Conservation (phyloP, 2,113 vertebrate species). For the Podilymbus podiceps region DNA sequence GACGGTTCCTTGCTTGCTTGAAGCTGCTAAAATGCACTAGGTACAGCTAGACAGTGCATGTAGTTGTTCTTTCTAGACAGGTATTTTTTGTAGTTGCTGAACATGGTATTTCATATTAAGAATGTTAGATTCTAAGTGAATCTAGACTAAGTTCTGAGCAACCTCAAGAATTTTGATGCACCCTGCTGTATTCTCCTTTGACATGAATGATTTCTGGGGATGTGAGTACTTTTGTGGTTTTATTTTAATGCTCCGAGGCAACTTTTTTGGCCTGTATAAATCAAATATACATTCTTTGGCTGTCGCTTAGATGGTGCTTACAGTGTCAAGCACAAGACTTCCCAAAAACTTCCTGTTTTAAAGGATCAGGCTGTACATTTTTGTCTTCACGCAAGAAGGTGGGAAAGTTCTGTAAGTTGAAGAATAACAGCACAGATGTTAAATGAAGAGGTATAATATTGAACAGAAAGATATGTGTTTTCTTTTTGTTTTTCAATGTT, state of each 20-base stretch:
- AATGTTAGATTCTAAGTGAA: neutral
- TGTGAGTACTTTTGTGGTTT: neutral
- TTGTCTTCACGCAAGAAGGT: neutral
- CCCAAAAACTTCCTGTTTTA: neutral
- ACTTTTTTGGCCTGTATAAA: neutral
- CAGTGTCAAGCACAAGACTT: neutral
- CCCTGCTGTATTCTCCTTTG: neutral
- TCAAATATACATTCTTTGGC: neutral
- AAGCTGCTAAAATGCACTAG: neutral
- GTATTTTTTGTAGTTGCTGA: neutral
- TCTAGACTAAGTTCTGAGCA: neutral
- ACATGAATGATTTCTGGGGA: neutral
- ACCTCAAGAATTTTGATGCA: neutral
- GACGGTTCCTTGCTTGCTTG: neutral
- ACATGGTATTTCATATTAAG: neutral
- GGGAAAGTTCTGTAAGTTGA: neutral
- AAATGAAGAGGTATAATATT: conserved; percentile 23
- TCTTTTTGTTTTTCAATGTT: neutral
- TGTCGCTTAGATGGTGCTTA: neutral
- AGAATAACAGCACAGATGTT: conserved; percentile 49
- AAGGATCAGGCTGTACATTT: neutral
- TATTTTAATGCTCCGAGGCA: neutral
- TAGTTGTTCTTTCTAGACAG: neutral
- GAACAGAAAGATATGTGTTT: neutral
- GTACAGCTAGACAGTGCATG: neutral